Conservation (phyloP, 2,888 invertebrate species). For the Ischnura elegans region DNA sequence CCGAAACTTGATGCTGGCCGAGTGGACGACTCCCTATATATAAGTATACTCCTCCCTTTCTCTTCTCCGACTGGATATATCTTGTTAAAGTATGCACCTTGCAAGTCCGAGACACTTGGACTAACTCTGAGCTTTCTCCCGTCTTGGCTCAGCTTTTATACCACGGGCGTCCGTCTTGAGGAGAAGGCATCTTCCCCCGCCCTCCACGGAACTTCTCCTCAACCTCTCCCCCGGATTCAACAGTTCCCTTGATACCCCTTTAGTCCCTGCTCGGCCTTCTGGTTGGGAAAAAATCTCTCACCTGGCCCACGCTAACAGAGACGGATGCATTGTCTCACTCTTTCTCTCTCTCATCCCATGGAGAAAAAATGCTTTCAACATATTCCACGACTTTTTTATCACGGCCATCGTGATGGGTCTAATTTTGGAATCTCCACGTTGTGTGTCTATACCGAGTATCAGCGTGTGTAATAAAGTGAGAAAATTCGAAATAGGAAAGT, state of each 20-base stretch:
- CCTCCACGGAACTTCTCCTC: neutral
- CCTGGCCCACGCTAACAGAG: constrained; percentile 49
- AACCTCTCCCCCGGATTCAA: neutral
- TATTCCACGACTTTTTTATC: neutral
- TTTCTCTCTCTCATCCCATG: constrained; percentile 8
- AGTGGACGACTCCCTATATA: neutral
- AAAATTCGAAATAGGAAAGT: too few species aligned
- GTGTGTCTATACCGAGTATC: too few species aligned
- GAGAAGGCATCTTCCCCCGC: neutral
- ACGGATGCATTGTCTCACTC: constrained; percentile 46
- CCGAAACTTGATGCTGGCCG: neutral
- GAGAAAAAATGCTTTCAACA: neutral
- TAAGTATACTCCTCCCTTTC: neutral
- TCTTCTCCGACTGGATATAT: neutral
- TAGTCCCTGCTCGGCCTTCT: neutral
- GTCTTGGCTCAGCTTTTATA: constrained; percentile 38
- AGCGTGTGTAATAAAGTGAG: too few species aligned
- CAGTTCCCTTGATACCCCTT: neutral
- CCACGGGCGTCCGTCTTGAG: neutral
- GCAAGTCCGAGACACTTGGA: constrained; percentile 34
- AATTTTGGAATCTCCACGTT: neutral
- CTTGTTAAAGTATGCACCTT: constrained; percentile 20
- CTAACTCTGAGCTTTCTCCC: constrained; percentile 59
- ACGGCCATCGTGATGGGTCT: neutral
- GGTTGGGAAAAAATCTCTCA: neutral